These are phyloP conservation scores for Miniopterus natalensis DNA, from an alignment of 2,113 vertebrate genomes.

Conservation along the genomic window DNA sequence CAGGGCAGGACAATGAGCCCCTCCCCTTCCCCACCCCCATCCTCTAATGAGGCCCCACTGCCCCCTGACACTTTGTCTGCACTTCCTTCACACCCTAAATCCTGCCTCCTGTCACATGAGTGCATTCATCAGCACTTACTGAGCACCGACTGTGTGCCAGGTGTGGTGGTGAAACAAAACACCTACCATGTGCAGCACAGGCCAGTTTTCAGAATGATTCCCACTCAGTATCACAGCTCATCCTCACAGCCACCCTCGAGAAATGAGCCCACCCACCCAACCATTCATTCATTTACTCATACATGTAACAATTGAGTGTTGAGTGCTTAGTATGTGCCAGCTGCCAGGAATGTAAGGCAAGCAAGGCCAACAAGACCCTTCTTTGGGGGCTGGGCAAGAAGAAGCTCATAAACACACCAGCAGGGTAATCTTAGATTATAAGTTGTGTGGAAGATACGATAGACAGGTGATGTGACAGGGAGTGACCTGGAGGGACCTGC, in stretches of 20 bases:
- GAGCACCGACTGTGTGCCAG: not conserved
- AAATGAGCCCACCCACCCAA: not conserved
- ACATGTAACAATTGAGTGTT: not conserved
- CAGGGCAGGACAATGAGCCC: too few species aligned
- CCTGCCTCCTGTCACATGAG: not conserved
- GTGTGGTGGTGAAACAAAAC: not conserved
- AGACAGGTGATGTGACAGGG: not conserved
- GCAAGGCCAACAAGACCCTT: not conserved
- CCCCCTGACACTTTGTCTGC: not conserved
- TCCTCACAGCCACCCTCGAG: not conserved
- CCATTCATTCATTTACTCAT: too few species aligned
- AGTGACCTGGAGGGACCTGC: not conserved
- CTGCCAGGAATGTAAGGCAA: not conserved
- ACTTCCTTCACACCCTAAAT: not conserved
- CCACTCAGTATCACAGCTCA: not conserved
- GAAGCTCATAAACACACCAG: not conserved
- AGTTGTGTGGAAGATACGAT: not conserved
- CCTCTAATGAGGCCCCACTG: not conserved
- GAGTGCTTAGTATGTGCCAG: not conserved
- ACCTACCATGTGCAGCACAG: not conserved
- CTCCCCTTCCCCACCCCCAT: too few species aligned
- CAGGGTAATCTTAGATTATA: not conserved
- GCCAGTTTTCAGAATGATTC: not conserved
- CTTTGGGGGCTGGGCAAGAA: rapidly evolving
- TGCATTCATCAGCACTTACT: not conserved